Evolutionary conservation across 1,140 invertebrate genomes (phyloP), one percentile per base, ranked within the genome.

Genomic region (Drosophila setifemur): DNA sequence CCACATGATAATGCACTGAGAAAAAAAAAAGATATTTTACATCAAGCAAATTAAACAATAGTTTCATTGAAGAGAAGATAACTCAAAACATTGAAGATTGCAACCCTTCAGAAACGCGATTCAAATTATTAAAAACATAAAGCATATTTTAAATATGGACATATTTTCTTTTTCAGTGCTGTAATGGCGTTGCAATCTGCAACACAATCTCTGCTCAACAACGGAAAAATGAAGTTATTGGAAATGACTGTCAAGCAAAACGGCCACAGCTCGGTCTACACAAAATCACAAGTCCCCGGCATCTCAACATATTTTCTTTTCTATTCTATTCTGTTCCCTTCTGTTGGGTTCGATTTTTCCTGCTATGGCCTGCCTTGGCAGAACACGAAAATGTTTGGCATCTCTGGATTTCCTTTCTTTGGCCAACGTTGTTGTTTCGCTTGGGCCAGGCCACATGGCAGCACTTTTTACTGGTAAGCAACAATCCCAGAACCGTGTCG

Each of bases 141-240:
- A n/a, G n/a, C n/a, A n/a, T n/a, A n/a, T n/a, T n/a, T n/a, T n/a
- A n/a, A n/a, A n/a, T n/a, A n/a, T 31, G 3, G 4, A 33, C 2
- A 14, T 33, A 7, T 8, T 8, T 18, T 12, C 21, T 42, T 33
- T 19, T 69, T 29, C 35, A 45, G 73, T 73, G 64, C 64, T 55
- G 60, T 54, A 48, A 61, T 70, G 57, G 14, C 29, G 14, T 14
- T 74, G 66, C 79, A 83, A 83, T 83, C 78, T 83, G 75, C 81
- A 83, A 86, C 79, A 83, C 81, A 83, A 83, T 83, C 79, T 86
- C 75, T 79, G 81, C 79, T 81, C 81, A 83, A 86, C 81, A 79
- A 86, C 79, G 75, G 75, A 83, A 83, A 83, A 83, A 83, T 83
- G 81, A 83, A 83, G 81, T 83, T 83, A 83, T 83, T 83, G 79